These are phyloP conservation scores for Sepioteuthis lessoniana DNA, from an alignment of 2,888 invertebrate species.

Conservation along the genomic window DNA sequence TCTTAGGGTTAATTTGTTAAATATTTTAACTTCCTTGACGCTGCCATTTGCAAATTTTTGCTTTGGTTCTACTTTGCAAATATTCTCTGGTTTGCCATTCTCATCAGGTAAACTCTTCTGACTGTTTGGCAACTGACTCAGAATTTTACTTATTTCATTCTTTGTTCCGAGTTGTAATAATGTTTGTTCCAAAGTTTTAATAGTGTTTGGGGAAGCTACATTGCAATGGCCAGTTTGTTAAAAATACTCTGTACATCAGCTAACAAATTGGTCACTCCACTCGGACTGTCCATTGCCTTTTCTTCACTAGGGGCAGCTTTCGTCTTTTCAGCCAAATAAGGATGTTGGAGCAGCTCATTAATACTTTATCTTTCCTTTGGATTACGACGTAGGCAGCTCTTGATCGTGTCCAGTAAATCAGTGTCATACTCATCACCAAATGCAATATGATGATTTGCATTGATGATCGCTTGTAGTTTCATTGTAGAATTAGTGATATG, in stretches of 20 bases:
- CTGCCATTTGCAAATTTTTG: background rate
- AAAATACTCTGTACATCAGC: background rate
- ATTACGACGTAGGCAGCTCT: constrained; percentile 83
- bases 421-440: constrained; percentile 79
- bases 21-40: background rate
- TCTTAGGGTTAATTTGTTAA: too few species aligned
- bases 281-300: background rate
- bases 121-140: background rate
- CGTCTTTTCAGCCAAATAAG: constrained; percentile 59
- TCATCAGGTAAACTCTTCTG: background rate
- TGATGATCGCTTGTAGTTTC: constrained; percentile 86
- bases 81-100: background rate
- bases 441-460: constrained; percentile 83
- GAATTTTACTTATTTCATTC: background rate
- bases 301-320: background rate
- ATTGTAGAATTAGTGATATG: constrained; percentile 83
- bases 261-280: background rate
- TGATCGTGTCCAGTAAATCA: constrained; percentile 70
- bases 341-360: constrained; percentile 80
- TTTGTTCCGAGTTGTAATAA: background rate
- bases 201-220: background rate
- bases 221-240: background rate
- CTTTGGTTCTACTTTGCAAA: background rate
- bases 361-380: constrained; percentile 84
- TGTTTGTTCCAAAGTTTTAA: background rate